Percentiles rank a stretch among this genome's conserved stretches.
Evolutionary conservation across 2,888 invertebrate genomes (phyloP).

Genomic region (Trilocha varians): DNA sequence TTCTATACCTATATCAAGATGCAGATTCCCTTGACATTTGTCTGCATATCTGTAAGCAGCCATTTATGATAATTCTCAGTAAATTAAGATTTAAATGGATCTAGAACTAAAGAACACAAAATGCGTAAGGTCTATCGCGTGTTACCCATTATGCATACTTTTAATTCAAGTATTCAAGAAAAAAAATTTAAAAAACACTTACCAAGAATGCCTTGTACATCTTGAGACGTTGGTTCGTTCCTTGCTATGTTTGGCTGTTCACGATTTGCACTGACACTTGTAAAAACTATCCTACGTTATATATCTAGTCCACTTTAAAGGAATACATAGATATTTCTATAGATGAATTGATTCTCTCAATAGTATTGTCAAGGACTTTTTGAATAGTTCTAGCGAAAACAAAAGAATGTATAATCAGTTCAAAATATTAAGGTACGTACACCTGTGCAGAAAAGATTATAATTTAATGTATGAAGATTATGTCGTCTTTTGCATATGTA

Average conservation of each 20-base stretch:
- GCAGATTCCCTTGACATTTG: no score
- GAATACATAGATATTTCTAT: constrained; percentile 35
- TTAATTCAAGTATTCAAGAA: constrained; percentile 1
- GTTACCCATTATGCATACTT: background rate
- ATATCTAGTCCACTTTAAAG: constrained; percentile 41
- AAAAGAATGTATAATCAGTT: constrained; percentile 60
- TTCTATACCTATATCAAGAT: no score
- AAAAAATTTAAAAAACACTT: constrained; percentile 14
- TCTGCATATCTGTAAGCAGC: no score
- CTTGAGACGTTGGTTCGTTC: constrained; percentile 18
- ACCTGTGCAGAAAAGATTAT: no score
- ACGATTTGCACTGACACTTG: constrained; percentile 30
- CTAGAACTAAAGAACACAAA: no score
- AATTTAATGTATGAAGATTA: no score
- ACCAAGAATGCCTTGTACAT: constrained; percentile 34
- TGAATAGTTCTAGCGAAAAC: constrained; percentile 45
- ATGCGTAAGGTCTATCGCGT: no score
- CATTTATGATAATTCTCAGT: no score
- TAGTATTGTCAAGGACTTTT: constrained; percentile 44
- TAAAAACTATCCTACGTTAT: constrained; percentile 38
- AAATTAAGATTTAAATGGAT: no score
- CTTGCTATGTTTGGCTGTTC: constrained; percentile 23
- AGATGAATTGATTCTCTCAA: constrained; percentile 41
- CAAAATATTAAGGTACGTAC: constrained; percentile 13
- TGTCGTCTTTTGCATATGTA: no score